phyloP scores from a whole-genome alignment of 1,140 invertebrate species.

The Procambarus clarkii region DNA sequence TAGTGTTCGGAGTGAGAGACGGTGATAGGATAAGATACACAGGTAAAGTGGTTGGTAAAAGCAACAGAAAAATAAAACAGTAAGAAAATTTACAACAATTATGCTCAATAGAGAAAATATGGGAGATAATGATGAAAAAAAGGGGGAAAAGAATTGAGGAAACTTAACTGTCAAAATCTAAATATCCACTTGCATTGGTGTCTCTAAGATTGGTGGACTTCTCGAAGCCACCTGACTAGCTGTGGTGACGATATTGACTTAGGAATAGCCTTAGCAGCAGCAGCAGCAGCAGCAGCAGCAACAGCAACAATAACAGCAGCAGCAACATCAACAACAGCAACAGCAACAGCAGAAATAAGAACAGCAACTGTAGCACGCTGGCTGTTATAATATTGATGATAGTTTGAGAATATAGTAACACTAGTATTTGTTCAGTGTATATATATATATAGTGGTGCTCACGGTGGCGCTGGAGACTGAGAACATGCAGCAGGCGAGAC shows the following conservation, averaged over 20 bases:
- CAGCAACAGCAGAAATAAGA: not conserved
- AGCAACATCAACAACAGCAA: no score
- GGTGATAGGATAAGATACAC: no score
- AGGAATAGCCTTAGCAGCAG: not conserved
- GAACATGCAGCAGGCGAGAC: not conserved
- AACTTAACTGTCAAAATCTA: no score
- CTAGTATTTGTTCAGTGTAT: not conserved
- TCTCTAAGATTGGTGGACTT: not conserved
- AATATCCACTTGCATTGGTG: not conserved
- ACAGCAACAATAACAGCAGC: no score
- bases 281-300: no score
- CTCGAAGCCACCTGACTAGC: not conserved
- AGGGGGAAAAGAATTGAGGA: no score
- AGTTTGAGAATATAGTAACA: not conserved
- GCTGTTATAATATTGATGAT: not conserved
- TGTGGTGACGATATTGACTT: not conserved
- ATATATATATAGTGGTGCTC: not conserved
- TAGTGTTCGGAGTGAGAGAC: no score
- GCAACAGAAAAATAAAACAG: no score
- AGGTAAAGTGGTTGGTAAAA: no score
- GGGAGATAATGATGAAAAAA: slow-evolving; percentile 4
- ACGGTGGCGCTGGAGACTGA: not conserved
- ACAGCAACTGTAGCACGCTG: not conserved
- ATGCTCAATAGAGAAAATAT: not conserved
- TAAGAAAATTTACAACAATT: no score